Base-by-base conservation (phyloP, 2,113 vertebrate genomes). In the Megaceryle torquata region DNA sequence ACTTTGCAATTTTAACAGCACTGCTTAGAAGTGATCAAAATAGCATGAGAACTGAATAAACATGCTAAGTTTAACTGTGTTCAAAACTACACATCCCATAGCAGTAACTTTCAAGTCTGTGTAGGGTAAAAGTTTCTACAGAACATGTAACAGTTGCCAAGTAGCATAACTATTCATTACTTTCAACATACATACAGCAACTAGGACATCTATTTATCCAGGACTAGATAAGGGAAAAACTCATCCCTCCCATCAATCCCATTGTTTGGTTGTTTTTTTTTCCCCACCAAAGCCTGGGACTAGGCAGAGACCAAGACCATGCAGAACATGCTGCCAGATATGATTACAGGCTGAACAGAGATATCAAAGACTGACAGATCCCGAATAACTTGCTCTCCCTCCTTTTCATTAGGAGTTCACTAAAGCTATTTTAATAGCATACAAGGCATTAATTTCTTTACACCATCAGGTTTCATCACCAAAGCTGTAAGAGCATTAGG, bases 321-420 rank as follows among this genome's bases (percentile, higher is more conserved):
- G 37, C 76, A 96, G 76, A 83, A 92, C 85, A 86, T n/a, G 71
- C 70, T 96, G 74, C 84, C 76, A 90, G 75, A 71, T 93, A 29
- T 57, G 95, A 95, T 91, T 93, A 95, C 60, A 95, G 79, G 72
- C 29, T 92, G 84, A 95, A 88, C 35, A n/a, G 61, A 91, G 83
- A 89, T 95, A 96, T 82, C 89, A 88, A 88, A 93, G 86, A 78
- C 81, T 81, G 46, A 93, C 83, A 72, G 60, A 96, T 88, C 90
- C 50, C 0, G 21, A 95, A 92, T 84, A 93, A 94, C 93, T 96
- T 71, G 90, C 77, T 94, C 76, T 86, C 26, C 64, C n/a, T 88
- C 72, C 56, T 89, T 86, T 79, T 56, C 80, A 68, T 68, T 78
- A 59, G 29, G 51, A 80, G 24, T 12, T 94, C 64, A 74, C 75